Percentiles rank a stretch among this genome's conserved stretches.
These are phyloP conservation scores for Acanthosepion lycidas DNA, from an alignment of 2,888 invertebrate genomes.

Conservation along the genomic window DNA sequence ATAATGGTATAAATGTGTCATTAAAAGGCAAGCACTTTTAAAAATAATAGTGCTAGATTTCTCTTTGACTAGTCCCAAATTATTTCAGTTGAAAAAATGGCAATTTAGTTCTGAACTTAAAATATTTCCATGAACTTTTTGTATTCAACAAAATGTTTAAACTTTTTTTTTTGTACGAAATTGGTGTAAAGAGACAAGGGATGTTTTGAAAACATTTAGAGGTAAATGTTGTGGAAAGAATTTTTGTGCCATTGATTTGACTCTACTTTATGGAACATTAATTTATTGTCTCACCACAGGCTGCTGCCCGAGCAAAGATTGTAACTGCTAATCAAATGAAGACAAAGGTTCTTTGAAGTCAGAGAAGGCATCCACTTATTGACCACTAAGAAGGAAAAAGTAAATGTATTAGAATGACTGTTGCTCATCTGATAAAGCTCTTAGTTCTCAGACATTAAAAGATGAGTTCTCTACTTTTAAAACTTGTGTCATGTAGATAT, in stretches of 20 bases:
- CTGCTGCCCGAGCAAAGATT: not conserved
- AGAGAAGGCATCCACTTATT: not conserved
- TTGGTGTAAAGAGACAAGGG: not conserved
- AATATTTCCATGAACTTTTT: not conserved
- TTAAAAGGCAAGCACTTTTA: no score
- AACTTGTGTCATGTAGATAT: no score
- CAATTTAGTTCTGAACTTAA: not conserved
- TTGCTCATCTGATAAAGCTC: not conserved
- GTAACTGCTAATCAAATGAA: not conserved
- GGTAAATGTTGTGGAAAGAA: not conserved
- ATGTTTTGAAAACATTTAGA: not conserved
- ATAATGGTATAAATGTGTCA: no score
- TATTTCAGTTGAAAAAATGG: not conserved
- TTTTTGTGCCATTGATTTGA: not conserved
- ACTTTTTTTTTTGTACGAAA: not conserved
- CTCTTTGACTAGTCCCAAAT: not conserved
- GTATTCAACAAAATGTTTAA: not conserved
- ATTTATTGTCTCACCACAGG: slow-evolving; percentile 4
- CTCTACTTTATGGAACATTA: not conserved
- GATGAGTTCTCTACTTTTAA: not conserved
- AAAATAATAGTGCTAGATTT: no score
- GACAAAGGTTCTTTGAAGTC: not conserved
- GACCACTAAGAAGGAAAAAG: not conserved
- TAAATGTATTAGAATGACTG: not conserved
- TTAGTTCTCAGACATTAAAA: not conserved